Base-by-base conservation (phyloP, 2,113 vertebrate species). In the Tympanuchus pallidicinctus region DNA sequence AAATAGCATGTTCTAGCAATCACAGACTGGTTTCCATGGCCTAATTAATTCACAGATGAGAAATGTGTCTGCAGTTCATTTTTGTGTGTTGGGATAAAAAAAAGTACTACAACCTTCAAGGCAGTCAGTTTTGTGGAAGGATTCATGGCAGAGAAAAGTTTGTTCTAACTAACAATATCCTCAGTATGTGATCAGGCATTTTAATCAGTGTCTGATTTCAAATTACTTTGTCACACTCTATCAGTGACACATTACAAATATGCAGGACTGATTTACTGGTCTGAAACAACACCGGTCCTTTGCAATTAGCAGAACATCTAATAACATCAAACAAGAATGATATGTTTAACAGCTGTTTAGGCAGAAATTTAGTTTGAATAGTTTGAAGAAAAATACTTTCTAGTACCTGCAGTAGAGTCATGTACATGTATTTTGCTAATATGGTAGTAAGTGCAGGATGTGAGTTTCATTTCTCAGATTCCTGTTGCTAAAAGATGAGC, bases 21-120 rank as follows among this genome's bases (percentile, higher is more conserved):
- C 94, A 81, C 66, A 63, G 50, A 73, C 93, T 96, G 66, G 88
- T 97, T 88, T 97, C 92, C 73, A 85, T 80, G 91, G 81, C 84
- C 50, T 98, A 97, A 98, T 97, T 97, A 97, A 96, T 96, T 96
- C 94, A 93, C 82, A 92, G 71, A 80, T 24, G 25, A 87, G 73
- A 94, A 97, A 96, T 93, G 38, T 82, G 89, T 84, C 90, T 96
- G 54, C 94, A 95, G 97, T 96, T 97, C 93, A 94, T 97, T 97
- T 94, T 95, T 93, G 82, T 88, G 93, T 86, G 91, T 60, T n/a
- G 72, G 83, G 61, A 88, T 90, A 65, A 82, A 97, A 96, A 94
- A 91, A 94, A 84, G 88, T 89, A 78, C 80, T 97, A 90, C 71
- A 94, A 97, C 97, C 88, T 97, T 98, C 93, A 96, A 94, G 79